A percentile compares a stretch with the other conserved stretches of the same genome.
Evolutionary conservation across 35 echinoderm and acorn worm genomes (phyloP).

Genomic region (Ophioderma brevispina): DNA sequence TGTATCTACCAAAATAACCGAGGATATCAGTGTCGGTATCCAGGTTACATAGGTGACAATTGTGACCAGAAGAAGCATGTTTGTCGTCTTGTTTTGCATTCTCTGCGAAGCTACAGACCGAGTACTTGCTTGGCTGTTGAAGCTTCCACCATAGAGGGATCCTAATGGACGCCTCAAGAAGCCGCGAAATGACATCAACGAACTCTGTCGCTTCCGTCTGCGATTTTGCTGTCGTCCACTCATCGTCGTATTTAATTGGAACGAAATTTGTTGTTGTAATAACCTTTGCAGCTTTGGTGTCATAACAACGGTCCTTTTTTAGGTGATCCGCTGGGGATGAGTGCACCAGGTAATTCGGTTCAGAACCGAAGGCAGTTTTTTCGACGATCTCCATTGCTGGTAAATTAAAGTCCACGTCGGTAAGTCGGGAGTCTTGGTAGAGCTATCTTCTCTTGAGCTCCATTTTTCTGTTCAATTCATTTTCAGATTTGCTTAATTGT

Average conservation of each 20-base stretch:
- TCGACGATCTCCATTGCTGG: too few relatives aligned
- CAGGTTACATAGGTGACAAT: background rate
- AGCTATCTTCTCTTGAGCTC: too few relatives aligned
- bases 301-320: background rate
- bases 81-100: background rate
- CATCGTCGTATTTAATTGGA: background rate
- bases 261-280: background rate
- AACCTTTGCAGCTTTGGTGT: background rate
- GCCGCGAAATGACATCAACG: background rate
- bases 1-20: background rate
- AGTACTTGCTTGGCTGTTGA: constrained; percentile 5
- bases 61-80: background rate
- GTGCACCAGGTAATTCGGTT: too few relatives aligned
- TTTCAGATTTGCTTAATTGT: too few relatives aligned
- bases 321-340: background rate
- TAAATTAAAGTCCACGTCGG: too few relatives aligned
- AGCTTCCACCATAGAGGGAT: background rate
- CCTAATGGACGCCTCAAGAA: background rate
- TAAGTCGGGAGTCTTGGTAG: too few relatives aligned
- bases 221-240: background rate
- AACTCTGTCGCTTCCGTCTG: background rate
- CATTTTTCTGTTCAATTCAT: too few relatives aligned
- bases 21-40: background rate
- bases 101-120: background rate
- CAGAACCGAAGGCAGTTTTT: too few relatives aligned